Conservation (phyloP, 2,888 invertebrate species). For the Cancer borealis region DNA sequence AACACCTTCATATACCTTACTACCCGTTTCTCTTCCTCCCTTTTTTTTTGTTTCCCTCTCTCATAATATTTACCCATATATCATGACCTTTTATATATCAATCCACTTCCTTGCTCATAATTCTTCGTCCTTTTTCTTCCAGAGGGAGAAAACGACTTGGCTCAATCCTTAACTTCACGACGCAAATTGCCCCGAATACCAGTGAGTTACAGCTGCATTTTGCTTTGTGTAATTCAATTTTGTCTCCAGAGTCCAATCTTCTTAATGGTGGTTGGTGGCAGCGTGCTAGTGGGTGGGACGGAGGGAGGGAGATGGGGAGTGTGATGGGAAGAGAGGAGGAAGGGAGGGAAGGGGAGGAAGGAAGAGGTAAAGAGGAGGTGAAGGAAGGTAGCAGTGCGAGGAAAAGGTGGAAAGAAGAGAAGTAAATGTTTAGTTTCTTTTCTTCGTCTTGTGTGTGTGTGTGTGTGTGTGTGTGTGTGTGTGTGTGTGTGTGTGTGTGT, state of each 20-base stretch:
- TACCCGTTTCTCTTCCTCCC: background rate
- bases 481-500: no score
- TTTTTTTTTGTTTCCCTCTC: background rate
- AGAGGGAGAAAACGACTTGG: conserved; percentile 93
- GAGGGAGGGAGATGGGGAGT: background rate
- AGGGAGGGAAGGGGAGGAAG: background rate
- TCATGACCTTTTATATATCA: background rate
- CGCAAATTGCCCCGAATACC: conserved; percentile 98
- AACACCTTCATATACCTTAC: background rate
- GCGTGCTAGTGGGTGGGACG: background rate
- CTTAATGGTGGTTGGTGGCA: background rate
- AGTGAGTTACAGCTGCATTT: conserved; percentile 83
- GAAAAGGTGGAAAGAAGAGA: background rate
- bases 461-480: no score
- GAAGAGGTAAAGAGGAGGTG: background rate
- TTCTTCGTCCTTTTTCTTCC: conserved; percentile 80
- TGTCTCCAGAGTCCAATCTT: background rate
- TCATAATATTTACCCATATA: background rate
- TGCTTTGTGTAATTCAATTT: background rate
- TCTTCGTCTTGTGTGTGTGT: background rate
- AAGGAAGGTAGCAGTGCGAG: background rate
- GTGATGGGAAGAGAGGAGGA: background rate
- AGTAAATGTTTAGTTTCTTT: background rate
- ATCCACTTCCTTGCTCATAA: background rate
- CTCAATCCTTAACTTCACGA: conserved; percentile 90